Base-by-base conservation (phyloP, 53 echinoderm and acorn worm genomes). In the Echinometra lucunter region DNA sequence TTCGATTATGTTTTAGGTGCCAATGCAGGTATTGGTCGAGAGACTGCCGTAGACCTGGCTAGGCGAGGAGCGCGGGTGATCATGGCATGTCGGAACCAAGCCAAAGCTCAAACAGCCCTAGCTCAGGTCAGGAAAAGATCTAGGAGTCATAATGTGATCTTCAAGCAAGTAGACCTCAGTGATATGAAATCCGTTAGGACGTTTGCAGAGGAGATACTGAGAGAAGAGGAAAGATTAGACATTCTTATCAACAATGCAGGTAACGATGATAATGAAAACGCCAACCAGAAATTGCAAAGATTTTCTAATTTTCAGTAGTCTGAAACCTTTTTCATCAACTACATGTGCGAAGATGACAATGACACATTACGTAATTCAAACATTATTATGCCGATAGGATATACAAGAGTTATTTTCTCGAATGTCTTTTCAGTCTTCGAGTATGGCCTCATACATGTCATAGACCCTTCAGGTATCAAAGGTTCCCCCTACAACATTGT, bases 201-300 rank as follows among this genome's bases (percentile, higher is more conserved):
- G 25, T 98, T 97, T 37, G 97, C 96, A 5, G 92, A 95, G 2
- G 63, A 93, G 42, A 91, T 98, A 15, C 38, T 94, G 7, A 60
- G 80, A 69, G 95, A 94, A 80, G 97, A 97, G 80, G 72, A 91
- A 1, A 40, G 96, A 57, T 88, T 98, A 3, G 98, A 98, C 66
- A 94, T 97, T 28, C 95, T 98, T 12, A 96, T 98, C 34, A 98
- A 98, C 89, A 98, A 98, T 94, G 98, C 97, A 55, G 95, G 97
- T 96, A 53, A 91, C 30, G 5, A 9, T 3, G 19, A 58, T 16
- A 13, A 58, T 19, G 19, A 58, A 58, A 18, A 16, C 17, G 16
- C 19, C 17, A 19, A 58, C 17, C 17, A 58, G n/a, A n/a, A n/a
- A n/a, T n/a, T n/a, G n/a, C n/a, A n/a, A n/a, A n/a, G n/a, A n/a